phyloP scores from a whole-genome alignment of 2,113 vertebrate genomes.

The Falco punctatus region DNA sequence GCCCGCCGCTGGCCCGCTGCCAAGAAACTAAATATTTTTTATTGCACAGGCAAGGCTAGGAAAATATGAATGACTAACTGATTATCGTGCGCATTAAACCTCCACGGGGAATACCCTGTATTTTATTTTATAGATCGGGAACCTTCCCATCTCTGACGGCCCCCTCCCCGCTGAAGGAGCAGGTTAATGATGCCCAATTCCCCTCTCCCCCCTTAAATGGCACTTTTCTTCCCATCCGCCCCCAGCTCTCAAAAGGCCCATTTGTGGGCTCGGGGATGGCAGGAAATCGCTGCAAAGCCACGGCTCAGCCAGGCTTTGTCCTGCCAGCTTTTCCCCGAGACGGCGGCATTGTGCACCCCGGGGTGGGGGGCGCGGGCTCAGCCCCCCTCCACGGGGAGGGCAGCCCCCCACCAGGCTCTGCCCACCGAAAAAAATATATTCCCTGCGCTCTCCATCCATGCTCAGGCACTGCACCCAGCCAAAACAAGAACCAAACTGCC shows the following conservation, averaged over 20 bases:
- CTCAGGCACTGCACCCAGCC: background rate
- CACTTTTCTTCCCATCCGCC: background rate
- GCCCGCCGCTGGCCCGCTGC: conserved; percentile 63
- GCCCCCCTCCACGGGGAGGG: background rate
- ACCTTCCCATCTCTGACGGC: background rate
- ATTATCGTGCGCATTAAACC: conserved; percentile 64
- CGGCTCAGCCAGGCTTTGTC: background rate
- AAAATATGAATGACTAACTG: conserved; percentile 74
- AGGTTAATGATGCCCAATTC: background rate
- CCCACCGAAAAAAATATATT: background rate
- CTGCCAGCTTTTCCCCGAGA: background rate
- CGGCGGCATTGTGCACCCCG: background rate
- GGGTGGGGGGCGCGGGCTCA: background rate
- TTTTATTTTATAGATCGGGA: background rate
- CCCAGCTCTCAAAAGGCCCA: background rate
- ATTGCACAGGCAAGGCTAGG: conserved; percentile 73
- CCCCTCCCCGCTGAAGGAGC: background rate
- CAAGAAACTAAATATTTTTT: conserved; percentile 78
- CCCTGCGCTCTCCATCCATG: rapidly evolving
- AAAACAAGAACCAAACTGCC: background rate
- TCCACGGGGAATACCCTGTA: conserved; percentile 46
- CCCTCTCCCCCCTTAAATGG: background rate
- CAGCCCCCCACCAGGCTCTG: background rate
- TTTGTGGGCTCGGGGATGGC: conserved; percentile 19
- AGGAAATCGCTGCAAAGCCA: background rate